Evolutionary conservation across 1,140 invertebrate species (phyloP).

Genomic region (Sweltsa coloradensis): DNA sequence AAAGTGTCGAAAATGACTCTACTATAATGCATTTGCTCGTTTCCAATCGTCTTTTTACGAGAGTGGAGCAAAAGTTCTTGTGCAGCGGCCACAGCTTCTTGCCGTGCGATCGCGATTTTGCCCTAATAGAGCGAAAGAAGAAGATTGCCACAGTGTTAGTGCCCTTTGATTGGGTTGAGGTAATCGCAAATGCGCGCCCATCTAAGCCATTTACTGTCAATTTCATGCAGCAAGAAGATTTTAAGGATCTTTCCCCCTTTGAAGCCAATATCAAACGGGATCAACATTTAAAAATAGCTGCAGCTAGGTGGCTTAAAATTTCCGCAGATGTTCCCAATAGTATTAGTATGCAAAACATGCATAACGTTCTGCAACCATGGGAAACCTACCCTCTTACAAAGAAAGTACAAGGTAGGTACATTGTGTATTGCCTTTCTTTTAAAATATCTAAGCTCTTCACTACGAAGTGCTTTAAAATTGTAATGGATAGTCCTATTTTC

Average conservation of each 20-base stretch:
- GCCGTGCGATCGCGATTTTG: constrained; percentile 16
- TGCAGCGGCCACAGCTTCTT: constrained; percentile 15
- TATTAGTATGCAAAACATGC: constrained; percentile 4
- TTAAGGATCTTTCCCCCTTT: constrained; percentile 4
- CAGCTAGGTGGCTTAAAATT: constrained; percentile 2
- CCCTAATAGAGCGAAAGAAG: constrained; percentile 15
- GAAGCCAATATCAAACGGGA: background rate
- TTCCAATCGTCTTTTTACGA: constrained; percentile 10
- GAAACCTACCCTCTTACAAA: background rate
- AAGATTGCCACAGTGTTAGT: constrained; percentile 8
- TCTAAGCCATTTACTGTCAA: constrained; percentile 2
- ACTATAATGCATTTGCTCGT: constrained; percentile 11
- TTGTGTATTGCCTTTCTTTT: too few species aligned
- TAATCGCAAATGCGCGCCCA: background rate
- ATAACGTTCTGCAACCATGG: constrained; percentile 8
- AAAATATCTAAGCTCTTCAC: too few species aligned
- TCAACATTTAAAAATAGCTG: constrained; percentile 2
- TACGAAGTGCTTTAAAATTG: too few species aligned
- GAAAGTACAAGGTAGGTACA: background rate
- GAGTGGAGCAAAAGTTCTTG: constrained; percentile 15
- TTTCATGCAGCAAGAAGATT: constrained; percentile 7
- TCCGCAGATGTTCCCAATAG: background rate
- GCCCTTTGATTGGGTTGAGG: constrained; percentile 5
- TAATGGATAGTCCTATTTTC: too few species aligned
- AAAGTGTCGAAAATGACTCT: too few species aligned